phyloP scores from a whole-genome alignment of 2,797 vertebrate genomes.

The Bucorvus abyssinicus region DNA sequence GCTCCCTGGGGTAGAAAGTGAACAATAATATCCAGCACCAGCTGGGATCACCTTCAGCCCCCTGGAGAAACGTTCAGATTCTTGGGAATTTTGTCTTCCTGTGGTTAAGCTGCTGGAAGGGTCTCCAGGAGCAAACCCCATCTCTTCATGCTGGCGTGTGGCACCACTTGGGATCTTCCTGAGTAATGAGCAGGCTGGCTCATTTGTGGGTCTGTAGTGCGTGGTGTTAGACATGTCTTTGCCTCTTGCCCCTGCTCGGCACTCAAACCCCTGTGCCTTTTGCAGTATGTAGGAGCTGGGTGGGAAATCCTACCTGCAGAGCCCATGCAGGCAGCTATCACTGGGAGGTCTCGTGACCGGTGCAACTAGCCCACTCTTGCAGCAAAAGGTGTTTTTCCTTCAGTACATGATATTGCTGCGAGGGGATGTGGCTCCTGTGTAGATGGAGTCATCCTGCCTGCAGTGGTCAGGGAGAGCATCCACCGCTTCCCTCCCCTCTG shows the following conservation, averaged over 20 bases:
- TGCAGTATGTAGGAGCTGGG: not conserved
- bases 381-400: not conserved
- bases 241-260: not conserved
- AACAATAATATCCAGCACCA: not conserved
- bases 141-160: rapidly evolving
- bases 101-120: not conserved
- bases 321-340: not conserved
- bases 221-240: rapidly evolving
- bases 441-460: not conserved
- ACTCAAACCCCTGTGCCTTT: not conserved
- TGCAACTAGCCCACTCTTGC: not conserved
- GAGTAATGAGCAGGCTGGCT: not conserved
- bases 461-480: not conserved
- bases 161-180: not conserved
- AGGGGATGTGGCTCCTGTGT: not conserved
- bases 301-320: not conserved
- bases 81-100: not conserved
- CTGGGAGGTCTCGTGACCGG: not conserved
- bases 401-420: not conserved
- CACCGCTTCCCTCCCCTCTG: not conserved
- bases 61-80: rapidly evolving
- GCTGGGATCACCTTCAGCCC: not conserved
- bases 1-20: not conserved
- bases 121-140: not conserved
- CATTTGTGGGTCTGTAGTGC: rapidly evolving